Evolutionary conservation across 2,113 vertebrate genomes (phyloP).

Genomic region (Heloderma charlesbogerti): DNA sequence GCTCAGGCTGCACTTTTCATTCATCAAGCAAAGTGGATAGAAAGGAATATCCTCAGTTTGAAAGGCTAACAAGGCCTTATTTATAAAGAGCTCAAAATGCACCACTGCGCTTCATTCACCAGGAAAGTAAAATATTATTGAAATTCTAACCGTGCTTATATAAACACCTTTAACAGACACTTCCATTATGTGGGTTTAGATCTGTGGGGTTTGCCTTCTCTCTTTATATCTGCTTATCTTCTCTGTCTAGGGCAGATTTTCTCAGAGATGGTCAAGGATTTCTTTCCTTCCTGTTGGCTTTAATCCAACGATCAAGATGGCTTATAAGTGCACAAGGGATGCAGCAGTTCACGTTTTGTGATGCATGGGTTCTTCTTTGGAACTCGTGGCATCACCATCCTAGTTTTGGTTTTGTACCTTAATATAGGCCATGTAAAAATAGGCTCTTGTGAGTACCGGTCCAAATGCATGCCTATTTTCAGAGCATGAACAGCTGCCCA

Average conservation of each 20-base stretch:
- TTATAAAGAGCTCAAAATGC: background rate
- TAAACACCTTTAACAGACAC: background rate
- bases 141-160: background rate
- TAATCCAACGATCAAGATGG: rapidly evolving
- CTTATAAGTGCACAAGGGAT: background rate
- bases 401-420: background rate
- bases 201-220: background rate
- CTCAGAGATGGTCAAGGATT: rapidly evolving
- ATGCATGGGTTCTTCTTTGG: background rate
- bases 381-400: background rate
- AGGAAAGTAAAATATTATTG: constrained; percentile 2
- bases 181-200: background rate
- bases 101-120: background rate
- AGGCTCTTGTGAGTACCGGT: background rate
- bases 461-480: background rate
- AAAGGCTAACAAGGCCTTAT: background rate
- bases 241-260: background rate
- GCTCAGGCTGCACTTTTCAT: background rate
- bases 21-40: background rate
- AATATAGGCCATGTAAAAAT: background rate
- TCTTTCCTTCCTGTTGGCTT: background rate
- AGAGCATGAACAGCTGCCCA: background rate
- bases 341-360: background rate
- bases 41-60: background rate
- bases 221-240: rapidly evolving